Evolutionary conservation across 1,140 invertebrate species (phyloP), one percentile per base, ranked within the genome.

Genomic region (Littorina saxatilis): DNA sequence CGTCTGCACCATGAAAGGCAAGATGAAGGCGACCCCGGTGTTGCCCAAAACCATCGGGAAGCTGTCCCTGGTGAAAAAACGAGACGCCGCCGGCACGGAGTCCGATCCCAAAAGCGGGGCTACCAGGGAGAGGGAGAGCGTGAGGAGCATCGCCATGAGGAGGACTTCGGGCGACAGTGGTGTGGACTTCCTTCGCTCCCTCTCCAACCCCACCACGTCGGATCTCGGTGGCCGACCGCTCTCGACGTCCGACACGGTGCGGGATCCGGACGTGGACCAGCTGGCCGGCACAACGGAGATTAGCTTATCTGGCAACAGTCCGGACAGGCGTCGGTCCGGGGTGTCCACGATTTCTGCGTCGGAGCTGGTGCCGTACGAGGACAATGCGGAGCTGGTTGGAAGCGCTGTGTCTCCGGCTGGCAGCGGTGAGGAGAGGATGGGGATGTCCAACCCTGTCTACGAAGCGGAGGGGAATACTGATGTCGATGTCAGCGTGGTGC

Each of bases 31-130:
- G 17, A 40, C 7, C 20, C 68, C 39, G 32, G 70, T 73, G 13
- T 43, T 73, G 40, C 70, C 70, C 40, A 73, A 32, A 73, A 20
- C 70, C 70, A 73, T 73, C 70, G 40, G 70, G 20, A 73, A 50
- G 27, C 40, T 50, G 23, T 50, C 40, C 39, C 2, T 32, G 27
- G n/a, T 9, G 7, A 32, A 63, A 27, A 32, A 63, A 20, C 9
- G 9, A 5, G 35, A 37, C 15, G 35, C 15, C 35, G 40, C 23
- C 17, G 11, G 9, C 7, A 4, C 17, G 13, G 29, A 32, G 20
- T 13, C 7, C 5, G 29, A 17, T 23, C 4, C 23, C 20, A 27
- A 3, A 39, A 17, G 4, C 23, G 17, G 13, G 23, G 7, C 15
- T 39, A 50, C 40, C 40, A 50, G 29, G 32, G 15, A 23, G 23